A percentile compares a stretch with the other conserved stretches of the same genome.
phyloP scores from a whole-genome alignment of 37 sponge, comb jelly and placozoan genomes.

The Oscarella lobularis region DNA sequence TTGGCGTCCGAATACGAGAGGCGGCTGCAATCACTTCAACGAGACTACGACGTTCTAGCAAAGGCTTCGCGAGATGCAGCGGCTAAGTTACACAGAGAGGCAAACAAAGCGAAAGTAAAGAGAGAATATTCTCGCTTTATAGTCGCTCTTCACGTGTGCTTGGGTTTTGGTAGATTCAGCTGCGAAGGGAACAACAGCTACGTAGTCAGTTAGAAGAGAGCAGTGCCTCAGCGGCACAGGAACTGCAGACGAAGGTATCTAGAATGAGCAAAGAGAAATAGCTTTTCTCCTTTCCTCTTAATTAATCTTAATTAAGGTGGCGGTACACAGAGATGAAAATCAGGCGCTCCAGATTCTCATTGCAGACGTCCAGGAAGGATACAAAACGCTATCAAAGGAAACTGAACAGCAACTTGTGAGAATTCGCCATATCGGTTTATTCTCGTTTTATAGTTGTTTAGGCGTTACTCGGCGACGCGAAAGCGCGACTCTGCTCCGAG shows the following conservation, averaged over 20 bases:
- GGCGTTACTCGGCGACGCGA: background rate
- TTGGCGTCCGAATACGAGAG: background rate
- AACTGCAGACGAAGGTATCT: background rate
- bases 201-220: background rate
- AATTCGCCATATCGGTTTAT: background rate
- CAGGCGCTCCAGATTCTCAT: background rate
- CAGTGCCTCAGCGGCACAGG: background rate
- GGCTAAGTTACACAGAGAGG: background rate
- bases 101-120: background rate
- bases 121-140: background rate
- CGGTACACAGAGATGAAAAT: background rate
- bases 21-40: background rate
- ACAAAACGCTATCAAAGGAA: background rate
- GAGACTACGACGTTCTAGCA: background rate
- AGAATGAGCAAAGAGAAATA: background rate
- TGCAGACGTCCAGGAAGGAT: background rate
- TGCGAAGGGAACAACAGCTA: background rate
- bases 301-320: background rate
- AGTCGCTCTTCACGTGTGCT: background rate
- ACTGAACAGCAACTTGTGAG: background rate
- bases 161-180: background rate
- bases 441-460: background rate
- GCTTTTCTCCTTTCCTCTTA: background rate
- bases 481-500: background rate
- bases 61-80: background rate